These are phyloP conservation scores for Drosophila falleni DNA, from an alignment of 2,888 invertebrate genomes.

Conservation along the genomic window DNA sequence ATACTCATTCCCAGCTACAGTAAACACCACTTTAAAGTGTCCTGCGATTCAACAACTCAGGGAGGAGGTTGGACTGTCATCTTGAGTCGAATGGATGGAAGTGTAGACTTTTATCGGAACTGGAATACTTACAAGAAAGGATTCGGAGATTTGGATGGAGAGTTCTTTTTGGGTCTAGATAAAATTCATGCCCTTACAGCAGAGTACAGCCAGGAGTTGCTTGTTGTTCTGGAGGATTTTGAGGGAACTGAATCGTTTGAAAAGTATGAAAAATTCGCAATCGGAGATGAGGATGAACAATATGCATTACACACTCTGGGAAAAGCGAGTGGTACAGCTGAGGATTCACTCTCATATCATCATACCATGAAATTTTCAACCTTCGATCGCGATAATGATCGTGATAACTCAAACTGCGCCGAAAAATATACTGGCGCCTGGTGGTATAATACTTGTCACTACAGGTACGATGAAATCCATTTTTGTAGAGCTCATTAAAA, in stretches of 20 bases:
- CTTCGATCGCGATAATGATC: background rate
- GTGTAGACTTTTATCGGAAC: conserved; percentile 2
- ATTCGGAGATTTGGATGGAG: conserved; percentile 5
- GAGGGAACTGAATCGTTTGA: conserved; percentile 3
- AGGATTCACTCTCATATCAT: background rate
- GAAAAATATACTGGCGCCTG: background rate
- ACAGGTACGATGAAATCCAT: background rate
- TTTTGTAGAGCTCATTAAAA: background rate
- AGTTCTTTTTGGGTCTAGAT: conserved; percentile 1
- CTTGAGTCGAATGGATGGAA: conserved; percentile 9
- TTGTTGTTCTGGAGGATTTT: conserved; percentile 3
- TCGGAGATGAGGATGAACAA: background rate
- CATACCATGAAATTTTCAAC: conserved; percentile 5
- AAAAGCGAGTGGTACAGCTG: background rate
- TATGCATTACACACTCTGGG: conserved; percentile 5
- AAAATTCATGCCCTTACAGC: background rate
- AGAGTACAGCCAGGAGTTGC: conserved; percentile 1
- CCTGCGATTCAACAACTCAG: background rate
- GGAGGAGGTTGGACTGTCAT: conserved; percentile 3
- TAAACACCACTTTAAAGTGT: background rate
- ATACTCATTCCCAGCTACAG: conserved; percentile 5
- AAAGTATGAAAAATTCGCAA: background rate
- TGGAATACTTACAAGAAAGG: conserved; percentile 1
- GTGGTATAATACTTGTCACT: background rate
- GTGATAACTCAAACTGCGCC: background rate